A percentile compares a stretch with the other conserved stretches of the same genome.
These are phyloP conservation scores for Oreochromis spilurus DNA, from an alignment of 2,113 vertebrate genomes.

Conservation along the genomic window DNA sequence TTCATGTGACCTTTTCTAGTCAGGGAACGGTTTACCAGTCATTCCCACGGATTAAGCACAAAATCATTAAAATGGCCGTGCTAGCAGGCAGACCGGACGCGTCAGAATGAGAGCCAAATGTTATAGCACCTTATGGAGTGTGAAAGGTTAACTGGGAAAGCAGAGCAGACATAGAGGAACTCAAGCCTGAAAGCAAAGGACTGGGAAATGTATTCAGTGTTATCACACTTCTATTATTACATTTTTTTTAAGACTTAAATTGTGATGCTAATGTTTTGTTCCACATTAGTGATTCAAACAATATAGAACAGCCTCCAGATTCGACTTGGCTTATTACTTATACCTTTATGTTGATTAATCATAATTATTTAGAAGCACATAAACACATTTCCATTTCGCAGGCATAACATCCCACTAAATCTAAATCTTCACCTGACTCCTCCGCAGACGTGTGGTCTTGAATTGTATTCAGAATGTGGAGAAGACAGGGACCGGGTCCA, in stretches of 20 bases:
- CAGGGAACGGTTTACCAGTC: constrained; percentile 27
- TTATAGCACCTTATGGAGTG: constrained; percentile 60
- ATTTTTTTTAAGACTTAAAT: neutral
- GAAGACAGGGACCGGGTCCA: constrained; percentile 19
- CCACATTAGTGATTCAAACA: neutral
- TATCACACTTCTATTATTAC: neutral
- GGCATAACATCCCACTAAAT: neutral
- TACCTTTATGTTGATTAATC: neutral
- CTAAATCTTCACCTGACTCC: neutral
- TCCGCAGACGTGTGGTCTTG: neutral
- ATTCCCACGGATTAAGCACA: constrained; percentile 47
- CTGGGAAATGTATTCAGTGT: neutral
- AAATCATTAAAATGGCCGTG: constrained; percentile 57
- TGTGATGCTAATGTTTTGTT: neutral
- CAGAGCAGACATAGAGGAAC: neutral
- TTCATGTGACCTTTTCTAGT: constrained; percentile 62
- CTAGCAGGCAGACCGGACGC: constrained; percentile 32
- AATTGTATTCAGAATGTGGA: neutral
- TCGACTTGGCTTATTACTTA: neutral
- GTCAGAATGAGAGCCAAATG: constrained; percentile 52
- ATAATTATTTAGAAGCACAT: neutral
- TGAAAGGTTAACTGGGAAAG: constrained; percentile 61
- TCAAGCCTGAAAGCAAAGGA: neutral
- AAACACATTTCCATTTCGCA: neutral
- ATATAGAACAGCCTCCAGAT: neutral